Evolutionary conservation across 2,888 invertebrate genomes (phyloP).

Genomic region (Epiblema foenella): DNA sequence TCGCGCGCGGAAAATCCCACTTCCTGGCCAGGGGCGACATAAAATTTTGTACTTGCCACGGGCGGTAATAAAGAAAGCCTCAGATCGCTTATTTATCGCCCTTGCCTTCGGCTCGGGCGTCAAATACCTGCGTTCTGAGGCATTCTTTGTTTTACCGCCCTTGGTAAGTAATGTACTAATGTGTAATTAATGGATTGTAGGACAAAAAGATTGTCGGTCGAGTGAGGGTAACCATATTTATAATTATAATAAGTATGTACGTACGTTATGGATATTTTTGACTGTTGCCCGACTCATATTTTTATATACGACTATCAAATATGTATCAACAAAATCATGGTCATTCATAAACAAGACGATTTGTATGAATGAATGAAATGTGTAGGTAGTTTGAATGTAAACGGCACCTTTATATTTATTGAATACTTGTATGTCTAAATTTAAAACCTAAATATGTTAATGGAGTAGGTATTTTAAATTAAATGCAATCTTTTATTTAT

Average conservation of each 20-base stretch:
- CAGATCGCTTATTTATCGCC: too few species aligned
- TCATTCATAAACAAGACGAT: constrained; percentile 25
- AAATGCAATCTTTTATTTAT: constrained; percentile 26
- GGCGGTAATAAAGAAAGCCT: too few species aligned
- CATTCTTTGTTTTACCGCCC: too few species aligned
- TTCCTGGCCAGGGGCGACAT: too few species aligned
- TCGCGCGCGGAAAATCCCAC: too few species aligned
- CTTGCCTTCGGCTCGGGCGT: too few species aligned
- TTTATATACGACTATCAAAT: constrained; percentile 6
- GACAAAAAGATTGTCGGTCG: too few species aligned
- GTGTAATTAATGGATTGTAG: too few species aligned
- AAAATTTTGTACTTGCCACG: too few species aligned
- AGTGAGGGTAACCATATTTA: too few species aligned
- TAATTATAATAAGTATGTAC: neutral
- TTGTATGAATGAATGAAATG: constrained; percentile 32
- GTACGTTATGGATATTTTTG: neutral
- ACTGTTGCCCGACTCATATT: constrained; percentile 8
- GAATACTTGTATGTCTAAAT: constrained; percentile 13
- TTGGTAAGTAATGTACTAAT: too few species aligned
- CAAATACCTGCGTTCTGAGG: too few species aligned
- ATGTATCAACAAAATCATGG: constrained; percentile 22
- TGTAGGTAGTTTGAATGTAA: constrained; percentile 29
- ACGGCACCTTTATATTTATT: constrained; percentile 30
- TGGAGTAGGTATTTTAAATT: constrained; percentile 27
- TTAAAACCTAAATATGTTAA: constrained; percentile 25